Evolutionary conservation across 2,888 invertebrate species (phyloP), one percentile per base, ranked within the genome.

Genomic region (Pheosia tremula): DNA sequence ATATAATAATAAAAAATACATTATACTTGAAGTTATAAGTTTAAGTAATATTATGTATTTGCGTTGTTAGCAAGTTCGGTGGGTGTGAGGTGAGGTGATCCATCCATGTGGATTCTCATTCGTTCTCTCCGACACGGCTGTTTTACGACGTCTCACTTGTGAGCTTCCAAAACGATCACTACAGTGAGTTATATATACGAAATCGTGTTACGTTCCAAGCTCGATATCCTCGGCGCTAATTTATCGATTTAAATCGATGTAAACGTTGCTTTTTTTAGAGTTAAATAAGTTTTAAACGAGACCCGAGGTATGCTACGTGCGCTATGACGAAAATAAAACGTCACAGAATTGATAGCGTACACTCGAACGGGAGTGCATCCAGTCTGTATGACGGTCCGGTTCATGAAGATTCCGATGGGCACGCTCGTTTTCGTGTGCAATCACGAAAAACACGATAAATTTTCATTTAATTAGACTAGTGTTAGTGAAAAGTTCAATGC

Each of bases 401-500:
- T 47, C 47, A 3, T 3, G 43, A 8, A 52, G 24, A 53, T 56
- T 49, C 47, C 56, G 43, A 41, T 37, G 4, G 47, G 10, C 10
- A 10, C 6, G n/a, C 10, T 5, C 6, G 10, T 47, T 47, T 47
- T 11, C 4, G 6, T 10, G 47, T 47, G 10, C 5, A 11, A 47
- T 5, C 11, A 4, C 10, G 5, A 55, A 50, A 52, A 60, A 36
- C 49, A 61, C 61, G 47, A 11, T 47, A 53, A 61, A 59, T 49
- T 8, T 60, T 47, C 45, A 43, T 39, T 60, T 62, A 62, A 63
- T 63, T 65, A 62, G 66, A 68, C 60, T 58, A 58, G 53, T 67
- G 66, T 62, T 67, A 67, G 67, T 67, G 67, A 67, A 67, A 69
- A 69, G 65, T 65, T 62, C 64, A 45, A 59, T 63, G 58, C 45